A percentile compares a stretch with the other conserved stretches of the same genome.
These are phyloP conservation scores for Rhinichthys osculus DNA, from an alignment of 2,797 vertebrate species.

Conservation along the genomic window DNA sequence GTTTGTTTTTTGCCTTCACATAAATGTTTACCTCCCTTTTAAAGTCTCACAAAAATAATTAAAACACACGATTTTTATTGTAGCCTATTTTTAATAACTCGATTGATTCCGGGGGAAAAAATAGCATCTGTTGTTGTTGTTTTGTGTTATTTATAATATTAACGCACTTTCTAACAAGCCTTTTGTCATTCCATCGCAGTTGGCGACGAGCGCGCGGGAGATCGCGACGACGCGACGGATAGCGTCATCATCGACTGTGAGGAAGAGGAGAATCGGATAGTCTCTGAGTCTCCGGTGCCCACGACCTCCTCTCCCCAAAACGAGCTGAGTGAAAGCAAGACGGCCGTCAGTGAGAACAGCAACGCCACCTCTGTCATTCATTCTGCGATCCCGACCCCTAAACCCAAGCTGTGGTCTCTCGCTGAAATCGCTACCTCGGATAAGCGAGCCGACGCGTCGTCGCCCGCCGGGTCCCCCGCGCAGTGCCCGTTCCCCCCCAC, in stretches of 20 bases:
- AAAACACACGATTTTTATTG: background rate
- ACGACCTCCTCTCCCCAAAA: slow-evolving; percentile 66
- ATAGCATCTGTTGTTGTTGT: background rate
- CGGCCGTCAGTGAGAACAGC: slow-evolving; percentile 68
- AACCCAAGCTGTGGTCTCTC: slow-evolving; percentile 95
- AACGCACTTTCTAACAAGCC: background rate
- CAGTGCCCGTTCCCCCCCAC: slow-evolving; percentile 82
- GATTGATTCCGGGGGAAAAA: no score
- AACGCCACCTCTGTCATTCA: slow-evolving; percentile 80
- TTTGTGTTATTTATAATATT: background rate
- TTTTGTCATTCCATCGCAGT: slow-evolving; percentile 46
- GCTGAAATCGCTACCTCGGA: slow-evolving; percentile 92
- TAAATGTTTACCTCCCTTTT: background rate
- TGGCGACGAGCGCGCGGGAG: slow-evolving; percentile 60
- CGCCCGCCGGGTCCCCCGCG: slow-evolving; percentile 73
- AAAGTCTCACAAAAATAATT: background rate
- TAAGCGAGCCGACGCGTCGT: slow-evolving; percentile 74
- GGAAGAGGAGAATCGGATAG: slow-evolving; percentile 73
- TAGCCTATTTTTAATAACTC: background rate
- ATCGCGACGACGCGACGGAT: slow-evolving; percentile 60
- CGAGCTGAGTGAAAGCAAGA: slow-evolving; percentile 53
- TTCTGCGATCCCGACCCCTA: slow-evolving; percentile 76
- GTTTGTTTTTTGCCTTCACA: background rate
- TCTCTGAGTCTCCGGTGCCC: slow-evolving; percentile 54
- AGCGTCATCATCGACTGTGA: slow-evolving; percentile 76